Conservation (phyloP, 1,140 invertebrate species). For the Calliopsis andreniformis region DNA sequence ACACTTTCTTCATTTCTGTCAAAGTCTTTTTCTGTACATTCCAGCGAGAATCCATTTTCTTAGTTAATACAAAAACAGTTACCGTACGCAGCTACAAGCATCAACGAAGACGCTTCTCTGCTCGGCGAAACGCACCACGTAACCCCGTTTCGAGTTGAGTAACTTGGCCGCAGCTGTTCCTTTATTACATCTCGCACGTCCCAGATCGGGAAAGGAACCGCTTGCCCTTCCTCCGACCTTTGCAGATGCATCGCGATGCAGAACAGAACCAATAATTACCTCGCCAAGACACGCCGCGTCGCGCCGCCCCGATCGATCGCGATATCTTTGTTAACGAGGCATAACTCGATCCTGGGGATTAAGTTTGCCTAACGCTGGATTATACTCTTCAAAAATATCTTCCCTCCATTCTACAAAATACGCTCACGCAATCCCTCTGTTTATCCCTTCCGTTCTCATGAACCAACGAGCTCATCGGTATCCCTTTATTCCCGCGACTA, state of each 20-base stretch:
- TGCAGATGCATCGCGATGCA: constrained; percentile 37
- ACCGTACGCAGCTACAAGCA: too few species aligned
- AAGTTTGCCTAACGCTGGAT: constrained; percentile 10
- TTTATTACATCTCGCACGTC: constrained; percentile 46
- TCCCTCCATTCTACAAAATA: background rate
- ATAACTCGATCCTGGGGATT: constrained; percentile 11
- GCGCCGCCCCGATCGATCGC: constrained; percentile 32
- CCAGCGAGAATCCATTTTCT: too few species aligned
- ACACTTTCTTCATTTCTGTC: too few species aligned
- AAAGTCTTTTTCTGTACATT: too few species aligned
- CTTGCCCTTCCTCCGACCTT: constrained; percentile 23
- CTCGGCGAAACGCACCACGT: constrained; percentile 47
- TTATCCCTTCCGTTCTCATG: background rate
- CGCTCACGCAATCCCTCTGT: background rate
- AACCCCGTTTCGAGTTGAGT: constrained; percentile 57
- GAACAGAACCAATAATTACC: constrained; percentile 51
- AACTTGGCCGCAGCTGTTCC: constrained; percentile 44
- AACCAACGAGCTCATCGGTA: too few species aligned
- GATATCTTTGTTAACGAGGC: constrained; percentile 54
- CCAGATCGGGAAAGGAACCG: constrained; percentile 50
- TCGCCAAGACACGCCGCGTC: constrained; percentile 18
- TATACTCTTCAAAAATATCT: background rate
- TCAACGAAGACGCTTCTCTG: background rate
- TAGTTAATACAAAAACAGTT: too few species aligned
- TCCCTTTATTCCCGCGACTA: background rate